A percentile compares a stretch with the other conserved stretches of the same genome.
Evolutionary conservation across 92 coral and sea anemone species (phyloP).

Genomic region (Galaxea fascicularis): DNA sequence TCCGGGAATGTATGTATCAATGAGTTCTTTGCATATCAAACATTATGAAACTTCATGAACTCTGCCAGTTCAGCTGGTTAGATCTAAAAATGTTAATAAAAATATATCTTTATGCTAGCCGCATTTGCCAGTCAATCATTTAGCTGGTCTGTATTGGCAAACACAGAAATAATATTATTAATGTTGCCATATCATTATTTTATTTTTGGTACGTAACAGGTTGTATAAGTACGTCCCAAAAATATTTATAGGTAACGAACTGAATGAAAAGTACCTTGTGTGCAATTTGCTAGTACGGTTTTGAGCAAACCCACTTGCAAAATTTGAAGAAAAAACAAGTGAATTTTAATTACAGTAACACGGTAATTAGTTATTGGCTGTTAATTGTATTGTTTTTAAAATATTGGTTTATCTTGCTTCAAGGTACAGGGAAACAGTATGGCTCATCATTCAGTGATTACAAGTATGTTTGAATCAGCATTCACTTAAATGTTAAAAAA

Average conservation of each 20-base stretch:
- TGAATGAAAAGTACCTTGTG: no score
- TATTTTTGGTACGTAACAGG: background rate
- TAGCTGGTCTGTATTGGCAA: no score
- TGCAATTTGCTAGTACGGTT: no score
- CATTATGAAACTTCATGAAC: background rate
- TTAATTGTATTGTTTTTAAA: background rate
- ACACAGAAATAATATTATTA: no score
- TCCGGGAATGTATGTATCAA: background rate
- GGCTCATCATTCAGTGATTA: slow-evolving; percentile 1
- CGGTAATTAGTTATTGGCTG: background rate
- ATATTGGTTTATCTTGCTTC: background rate
- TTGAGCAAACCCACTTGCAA: no score
- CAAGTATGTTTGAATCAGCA: background rate
- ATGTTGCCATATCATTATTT: no score
- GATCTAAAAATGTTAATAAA: background rate
- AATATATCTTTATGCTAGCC: background rate
- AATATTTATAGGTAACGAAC: no score
- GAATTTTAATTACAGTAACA: no score
- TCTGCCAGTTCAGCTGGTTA: background rate
- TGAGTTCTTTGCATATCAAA: background rate
- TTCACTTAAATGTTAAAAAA: background rate
- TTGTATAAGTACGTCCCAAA: background rate
- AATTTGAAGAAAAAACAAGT: no score
- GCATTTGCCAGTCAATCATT: background rate
- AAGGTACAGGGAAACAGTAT: background rate